These are phyloP conservation scores for Rhodophaea formosa DNA, from an alignment of 2,888 invertebrate genomes.

Conservation along the genomic window DNA sequence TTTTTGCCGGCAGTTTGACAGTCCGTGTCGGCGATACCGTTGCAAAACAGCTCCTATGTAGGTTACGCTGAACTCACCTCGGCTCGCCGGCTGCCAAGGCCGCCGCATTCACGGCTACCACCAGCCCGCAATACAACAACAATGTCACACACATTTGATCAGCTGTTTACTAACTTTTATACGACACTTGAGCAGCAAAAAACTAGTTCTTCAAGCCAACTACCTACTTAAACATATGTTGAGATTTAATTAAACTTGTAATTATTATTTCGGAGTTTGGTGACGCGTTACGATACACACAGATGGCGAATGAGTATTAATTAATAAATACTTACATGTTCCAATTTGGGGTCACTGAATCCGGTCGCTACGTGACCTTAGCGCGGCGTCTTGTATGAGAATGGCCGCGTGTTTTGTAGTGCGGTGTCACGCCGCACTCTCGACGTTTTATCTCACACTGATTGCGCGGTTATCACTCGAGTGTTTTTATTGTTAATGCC, in stretches of 20 bases:
- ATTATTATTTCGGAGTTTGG: not conserved
- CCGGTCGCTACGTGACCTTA: not conserved
- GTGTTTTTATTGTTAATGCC: constrained; percentile 27
- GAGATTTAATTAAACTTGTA: no score
- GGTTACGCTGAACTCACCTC: constrained; percentile 35
- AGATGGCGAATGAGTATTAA: not conserved
- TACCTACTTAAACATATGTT: no score
- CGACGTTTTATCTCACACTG: constrained; percentile 25
- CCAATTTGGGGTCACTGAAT: not conserved
- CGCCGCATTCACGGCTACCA: constrained; percentile 32
- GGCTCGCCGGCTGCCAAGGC: constrained; percentile 36
- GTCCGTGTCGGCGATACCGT: not conserved
- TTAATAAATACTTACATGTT: not conserved
- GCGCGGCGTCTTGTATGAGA: not conserved
- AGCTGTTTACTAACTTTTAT: not conserved
- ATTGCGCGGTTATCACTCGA: constrained; percentile 36
- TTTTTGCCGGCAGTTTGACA: no score
- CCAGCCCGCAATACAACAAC: constrained; percentile 28
- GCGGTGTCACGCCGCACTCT: constrained; percentile 16
- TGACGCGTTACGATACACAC: not conserved
- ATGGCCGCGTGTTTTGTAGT: not conserved
- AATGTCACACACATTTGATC: not conserved
- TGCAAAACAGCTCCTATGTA: not conserved
- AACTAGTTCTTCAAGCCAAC: no score
- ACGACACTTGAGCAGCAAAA: no score